Percentiles rank a stretch among this genome's conserved stretches.
Conservation (phyloP, 2,797 vertebrate genomes). For the Rhyacichthys aspro region DNA sequence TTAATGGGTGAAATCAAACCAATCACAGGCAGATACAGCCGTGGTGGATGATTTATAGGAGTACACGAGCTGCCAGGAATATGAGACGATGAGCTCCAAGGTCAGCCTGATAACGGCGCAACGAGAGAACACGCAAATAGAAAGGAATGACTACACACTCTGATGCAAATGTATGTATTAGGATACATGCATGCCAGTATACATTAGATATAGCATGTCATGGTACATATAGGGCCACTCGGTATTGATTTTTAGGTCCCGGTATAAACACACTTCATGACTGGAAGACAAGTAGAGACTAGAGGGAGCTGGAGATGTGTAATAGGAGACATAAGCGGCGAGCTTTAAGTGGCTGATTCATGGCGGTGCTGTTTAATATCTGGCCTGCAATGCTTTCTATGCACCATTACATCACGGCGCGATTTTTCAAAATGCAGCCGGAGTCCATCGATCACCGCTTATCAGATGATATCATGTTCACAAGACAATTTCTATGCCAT, state of each 20-base stretch:
- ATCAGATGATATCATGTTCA: slow-evolving; percentile 52
- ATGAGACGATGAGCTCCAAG: slow-evolving; percentile 49
- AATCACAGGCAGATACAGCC: slow-evolving; percentile 45
- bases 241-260: slow-evolving; percentile 45
- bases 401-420: slow-evolving; percentile 54
- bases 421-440: slow-evolving; percentile 44
- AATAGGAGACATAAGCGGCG: slow-evolving; percentile 44
- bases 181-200: slow-evolving; percentile 10
- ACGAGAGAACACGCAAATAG: slow-evolving; percentile 19
- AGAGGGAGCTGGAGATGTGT: slow-evolving; percentile 30
- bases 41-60: slow-evolving; percentile 41
- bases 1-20: slow-evolving; percentile 61
- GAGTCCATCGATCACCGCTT: slow-evolving; percentile 47
- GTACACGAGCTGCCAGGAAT: slow-evolving; percentile 32
- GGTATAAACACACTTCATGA: slow-evolving; percentile 37
- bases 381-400: slow-evolving; percentile 48
- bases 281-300: slow-evolving; percentile 20
- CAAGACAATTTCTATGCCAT: slow-evolving; percentile 37
- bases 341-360: slow-evolving; percentile 63
- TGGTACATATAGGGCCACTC: slow-evolving; percentile 8
- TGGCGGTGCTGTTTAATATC: slow-evolving; percentile 47
- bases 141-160: slow-evolving; percentile 5
- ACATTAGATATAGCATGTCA: slow-evolving; percentile 16
- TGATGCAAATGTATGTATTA: slow-evolving; percentile 18
- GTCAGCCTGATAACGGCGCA: slow-evolving; percentile 41